Base-by-base conservation (phyloP, 2,113 vertebrate genomes). In the Cygnus atratus region DNA sequence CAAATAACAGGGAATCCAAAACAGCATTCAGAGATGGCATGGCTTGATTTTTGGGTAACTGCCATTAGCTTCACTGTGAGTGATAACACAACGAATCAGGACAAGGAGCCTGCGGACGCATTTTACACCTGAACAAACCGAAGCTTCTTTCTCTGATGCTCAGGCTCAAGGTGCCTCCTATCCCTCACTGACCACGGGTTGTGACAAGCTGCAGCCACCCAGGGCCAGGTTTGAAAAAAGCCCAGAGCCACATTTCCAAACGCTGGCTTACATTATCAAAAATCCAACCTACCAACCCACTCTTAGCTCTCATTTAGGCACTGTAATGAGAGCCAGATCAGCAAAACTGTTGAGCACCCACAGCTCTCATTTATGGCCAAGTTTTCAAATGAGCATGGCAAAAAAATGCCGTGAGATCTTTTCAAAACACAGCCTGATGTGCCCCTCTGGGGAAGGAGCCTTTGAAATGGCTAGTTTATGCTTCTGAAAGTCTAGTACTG, bases 91-190 rank as follows among this genome's bases (percentile, higher is more conserved):
- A 82, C 62, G 73, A 70, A 93, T 58, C 90, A 84, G 80, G 79
- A 84, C 52, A 72, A 91, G 76, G 83, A 90, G 58, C 55, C 88
- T 57, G 58, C 79, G 68, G 80, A 61, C 46, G 71, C 46, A 68
- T 87, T 93, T 88, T 55, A 93, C 65, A 96, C 92, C 80, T 88
- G 73, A 95, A 70, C 46, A 88, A 87, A 80, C 70, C 72, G 54
- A 74, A 48, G 58, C 66, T 79, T 35, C 88, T 81, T 91, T 33
- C 58, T 54, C 88, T 20, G 39, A 78, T 88, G 90, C 76, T 70
- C 66, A 55, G 80, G 73, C 66, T 74, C 58, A 65, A 48, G 74
- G 67, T 72, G 31, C 65, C 88, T 19, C 22, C 63, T 54, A 20
- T 31, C 76, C 62, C 24, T 22, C 46, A 9, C 24, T 35, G 83